Evolutionary conservation across 2,888 invertebrate genomes (phyloP).

Genomic region (Stegana nigrithorax): DNA sequence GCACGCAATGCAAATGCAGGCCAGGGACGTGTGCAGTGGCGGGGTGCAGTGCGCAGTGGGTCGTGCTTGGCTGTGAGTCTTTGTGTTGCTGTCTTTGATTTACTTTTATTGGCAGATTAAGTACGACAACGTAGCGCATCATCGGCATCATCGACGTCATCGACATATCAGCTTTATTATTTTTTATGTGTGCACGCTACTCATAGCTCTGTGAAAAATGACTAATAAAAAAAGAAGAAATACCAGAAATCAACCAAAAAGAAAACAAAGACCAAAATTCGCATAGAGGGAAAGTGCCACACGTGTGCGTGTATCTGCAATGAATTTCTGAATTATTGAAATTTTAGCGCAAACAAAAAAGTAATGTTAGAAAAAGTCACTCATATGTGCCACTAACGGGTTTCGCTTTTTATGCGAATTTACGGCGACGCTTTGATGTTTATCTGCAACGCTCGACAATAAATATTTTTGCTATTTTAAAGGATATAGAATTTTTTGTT

Average conservation of each 20-base stretch:
- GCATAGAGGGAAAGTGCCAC: conserved; percentile 20
- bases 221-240: too few relatives aligned
- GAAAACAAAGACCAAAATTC: too few relatives aligned
- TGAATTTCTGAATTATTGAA: conserved; percentile 47
- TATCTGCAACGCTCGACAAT: conserved; percentile 42
- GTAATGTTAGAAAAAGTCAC: too few relatives aligned
- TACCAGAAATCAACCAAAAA: neutral
- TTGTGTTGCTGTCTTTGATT: conserved; percentile 53
- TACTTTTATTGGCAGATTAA: conserved; percentile 64
- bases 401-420: neutral
- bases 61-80: conserved; percentile 7
- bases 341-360: conserved; percentile 37
- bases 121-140: conserved; percentile 29
- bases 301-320: conserved; percentile 24
- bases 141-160: conserved; percentile 1
- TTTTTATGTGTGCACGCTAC: neutral
- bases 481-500: conserved; percentile 23
- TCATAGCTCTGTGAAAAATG: neutral
- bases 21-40: conserved; percentile 23
- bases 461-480: conserved; percentile 42
- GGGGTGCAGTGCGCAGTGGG: neutral
- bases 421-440: conserved; percentile 43
- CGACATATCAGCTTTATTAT: neutral
- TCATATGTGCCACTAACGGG: neutral
- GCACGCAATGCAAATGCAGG: conserved; percentile 34